Conservation (phyloP, 2,113 vertebrate species). For the Oreochromis niloticus region DNA sequence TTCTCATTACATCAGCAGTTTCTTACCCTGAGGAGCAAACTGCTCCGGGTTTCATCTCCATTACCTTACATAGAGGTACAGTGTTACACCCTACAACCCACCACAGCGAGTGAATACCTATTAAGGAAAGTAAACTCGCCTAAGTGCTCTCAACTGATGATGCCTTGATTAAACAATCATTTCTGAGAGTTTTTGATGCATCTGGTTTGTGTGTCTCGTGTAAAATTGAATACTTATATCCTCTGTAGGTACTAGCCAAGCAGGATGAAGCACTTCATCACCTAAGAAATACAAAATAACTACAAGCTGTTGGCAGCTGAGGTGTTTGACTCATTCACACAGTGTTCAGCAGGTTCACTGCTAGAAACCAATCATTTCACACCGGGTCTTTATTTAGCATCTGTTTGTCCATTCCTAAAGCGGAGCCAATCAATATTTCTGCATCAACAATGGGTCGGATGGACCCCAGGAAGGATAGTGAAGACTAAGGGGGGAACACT, state of each 20-base stretch:
- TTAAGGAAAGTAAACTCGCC: not conserved
- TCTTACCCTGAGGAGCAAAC: not conserved
- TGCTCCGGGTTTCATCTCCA: not conserved
- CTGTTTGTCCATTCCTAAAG: not conserved
- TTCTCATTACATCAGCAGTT: not conserved
- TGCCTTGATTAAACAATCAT: not conserved
- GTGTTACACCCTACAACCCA: not conserved
- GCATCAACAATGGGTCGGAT: not conserved
- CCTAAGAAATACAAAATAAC: not conserved
- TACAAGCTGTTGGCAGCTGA: not conserved
- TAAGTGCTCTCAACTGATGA: not conserved
- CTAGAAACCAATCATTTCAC: not conserved
- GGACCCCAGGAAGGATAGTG: not conserved
- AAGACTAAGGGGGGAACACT: not conserved
- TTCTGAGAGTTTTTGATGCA: not conserved
- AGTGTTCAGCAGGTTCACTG: not conserved
- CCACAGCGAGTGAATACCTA: not conserved
- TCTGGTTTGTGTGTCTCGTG: not conserved
- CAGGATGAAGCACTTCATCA: not conserved
- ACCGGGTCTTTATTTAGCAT: not conserved
- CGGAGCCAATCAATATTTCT: not conserved
- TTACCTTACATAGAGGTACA: not conserved
- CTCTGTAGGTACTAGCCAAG: not conserved
- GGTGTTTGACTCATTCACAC: not conserved
- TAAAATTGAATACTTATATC: not conserved